These are phyloP conservation scores for Myoxocephalus aenaeus DNA, from an alignment of 2,797 vertebrate species.

Conservation along the genomic window DNA sequence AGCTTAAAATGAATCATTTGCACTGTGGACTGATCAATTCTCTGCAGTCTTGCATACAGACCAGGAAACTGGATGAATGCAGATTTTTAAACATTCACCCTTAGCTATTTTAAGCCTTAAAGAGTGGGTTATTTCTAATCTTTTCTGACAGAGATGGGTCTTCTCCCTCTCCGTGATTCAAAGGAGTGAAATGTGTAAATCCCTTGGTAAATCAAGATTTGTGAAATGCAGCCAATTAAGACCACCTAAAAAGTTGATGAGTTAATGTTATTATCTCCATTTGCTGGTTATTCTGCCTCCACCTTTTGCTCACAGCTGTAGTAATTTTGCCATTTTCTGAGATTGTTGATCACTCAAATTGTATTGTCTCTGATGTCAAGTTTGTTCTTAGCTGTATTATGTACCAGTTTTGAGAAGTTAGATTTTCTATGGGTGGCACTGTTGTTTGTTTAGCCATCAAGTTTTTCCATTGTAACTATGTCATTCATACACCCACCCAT, in stretches of 20 bases:
- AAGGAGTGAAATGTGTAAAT: conserved; percentile 5
- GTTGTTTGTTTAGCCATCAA: not conserved
- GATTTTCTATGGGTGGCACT: not conserved
- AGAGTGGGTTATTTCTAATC: not conserved
- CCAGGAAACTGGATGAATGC: conserved; percentile 12
- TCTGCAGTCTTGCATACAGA: conserved; percentile 39
- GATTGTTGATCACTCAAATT: not conserved
- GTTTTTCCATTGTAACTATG: not conserved
- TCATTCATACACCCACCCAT: too few relatives aligned
- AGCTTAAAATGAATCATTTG: conserved; percentile 46
- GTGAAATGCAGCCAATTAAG: not conserved
- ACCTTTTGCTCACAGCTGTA: not conserved
- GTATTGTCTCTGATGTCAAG: not conserved
- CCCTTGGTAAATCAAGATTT: not conserved
- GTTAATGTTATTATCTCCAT: not conserved
- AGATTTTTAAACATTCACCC: not conserved
- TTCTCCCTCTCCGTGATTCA: not conserved
- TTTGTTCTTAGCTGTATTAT: not conserved
- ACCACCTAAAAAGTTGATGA: conserved; percentile 2
- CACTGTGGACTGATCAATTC: conserved; percentile 45
- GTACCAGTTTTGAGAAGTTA: not conserved
- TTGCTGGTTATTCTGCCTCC: not conserved
- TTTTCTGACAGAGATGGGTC: not conserved
- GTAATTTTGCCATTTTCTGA: not conserved
- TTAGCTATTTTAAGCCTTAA: not conserved